A percentile compares a stretch with the other conserved stretches of the same genome.
phyloP scores from a whole-genome alignment of 2,113 vertebrate genomes.

The Chamaetylas fuelleborni region DNA sequence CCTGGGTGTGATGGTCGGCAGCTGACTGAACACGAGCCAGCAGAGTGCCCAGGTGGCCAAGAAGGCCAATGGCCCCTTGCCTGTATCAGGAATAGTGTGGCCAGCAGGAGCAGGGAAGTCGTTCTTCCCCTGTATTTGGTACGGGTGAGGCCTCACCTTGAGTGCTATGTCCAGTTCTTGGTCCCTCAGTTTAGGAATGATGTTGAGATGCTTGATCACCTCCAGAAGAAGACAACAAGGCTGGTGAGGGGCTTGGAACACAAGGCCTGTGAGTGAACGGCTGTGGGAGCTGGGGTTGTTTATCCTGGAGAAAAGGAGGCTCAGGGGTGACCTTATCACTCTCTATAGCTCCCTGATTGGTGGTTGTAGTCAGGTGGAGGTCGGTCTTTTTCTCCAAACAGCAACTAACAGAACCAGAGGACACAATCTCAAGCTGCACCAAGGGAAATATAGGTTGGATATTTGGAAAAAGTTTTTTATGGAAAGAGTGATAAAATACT shows the following conservation, averaged over 20 bases:
- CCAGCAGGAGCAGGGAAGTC: not conserved
- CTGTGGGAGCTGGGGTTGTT: not conserved
- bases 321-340: not conserved
- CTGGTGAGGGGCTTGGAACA: not conserved
- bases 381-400: not conserved
- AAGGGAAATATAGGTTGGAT: not conserved
- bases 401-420: not conserved
- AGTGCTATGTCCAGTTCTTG: not conserved
- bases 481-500: not conserved
- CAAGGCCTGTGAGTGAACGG: fast-evolving
- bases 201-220: fast-evolving
- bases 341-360: not conserved
- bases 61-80: not conserved
- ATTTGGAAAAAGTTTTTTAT: not conserved
- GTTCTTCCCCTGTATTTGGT: not conserved
- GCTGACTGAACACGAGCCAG: not conserved
- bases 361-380: not conserved
- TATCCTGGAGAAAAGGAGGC: not conserved
- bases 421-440: not conserved
- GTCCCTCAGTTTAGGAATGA: not conserved
- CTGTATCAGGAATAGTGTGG: not conserved
- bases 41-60: not conserved
- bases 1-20: not conserved
- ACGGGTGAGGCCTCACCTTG: not conserved
- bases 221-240: not conserved